Evolutionary conservation across 2,113 vertebrate species (phyloP), one percentile per base, ranked within the genome.

Genomic region (Buteo buteo): DNA sequence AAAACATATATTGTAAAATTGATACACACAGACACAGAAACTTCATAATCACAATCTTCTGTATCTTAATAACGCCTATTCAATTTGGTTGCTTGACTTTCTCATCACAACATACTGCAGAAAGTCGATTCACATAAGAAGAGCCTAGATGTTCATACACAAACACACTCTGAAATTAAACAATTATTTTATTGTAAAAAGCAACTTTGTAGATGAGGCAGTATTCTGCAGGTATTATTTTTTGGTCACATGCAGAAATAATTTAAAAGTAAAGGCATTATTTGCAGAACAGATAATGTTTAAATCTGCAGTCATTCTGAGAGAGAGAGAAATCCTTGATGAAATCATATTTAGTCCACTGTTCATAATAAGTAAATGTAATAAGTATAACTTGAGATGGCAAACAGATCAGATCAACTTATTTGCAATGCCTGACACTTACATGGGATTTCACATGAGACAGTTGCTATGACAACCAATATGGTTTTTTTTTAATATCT

Each of bases 381-480:
- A 7, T 36, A 52, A 65, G 22, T 8, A 7, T 17, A 49, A 62
- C n/a, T 18, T 31, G 70, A 89, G 83, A 18, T 10, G 25, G n/a
- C 19, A 55, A 76, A 77, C 6, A n/a, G 42, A 66, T 38, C 45
- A 52, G 52, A 59, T 38, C 26, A 32, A 61, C 79, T 58, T 38
- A 49, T 50, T 54, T 54, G 61, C 25, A 67, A 21, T 36, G 22
- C 25, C 49, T 71, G 47, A 54, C 32, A 40, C 45, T 64, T 59
- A 11, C 13, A 18, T 2, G 21, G 29, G 67, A 77, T 93, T 93
- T 59, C 76, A 52, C 44, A 55, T 0, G 0, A 91, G 44, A 34
- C 10, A 8, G 7, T 7, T 78, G 49, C 36, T 57, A 7, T 0
- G 0, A 69, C 42, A 74, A 66, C 26, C 1, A 16, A 13, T 8